A percentile compares a stretch with the other conserved stretches of the same genome.
Conservation (phyloP, 2,113 vertebrate species). For the Forbesichthys papilliferus region DNA sequence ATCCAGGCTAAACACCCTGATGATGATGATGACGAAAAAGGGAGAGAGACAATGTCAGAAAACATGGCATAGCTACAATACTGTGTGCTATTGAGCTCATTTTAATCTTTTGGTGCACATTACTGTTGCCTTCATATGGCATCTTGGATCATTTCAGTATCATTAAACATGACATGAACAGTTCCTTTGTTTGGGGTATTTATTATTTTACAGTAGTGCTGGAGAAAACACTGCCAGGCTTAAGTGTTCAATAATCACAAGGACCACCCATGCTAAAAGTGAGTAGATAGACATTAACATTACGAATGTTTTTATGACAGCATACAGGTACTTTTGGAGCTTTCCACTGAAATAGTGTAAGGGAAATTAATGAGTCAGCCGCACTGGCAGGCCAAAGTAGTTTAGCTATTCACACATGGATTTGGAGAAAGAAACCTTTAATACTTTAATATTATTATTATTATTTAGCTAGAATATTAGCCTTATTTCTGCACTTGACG, state of each 20-base stretch:
- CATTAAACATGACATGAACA: too few relatives aligned
- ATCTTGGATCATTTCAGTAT: too few relatives aligned
- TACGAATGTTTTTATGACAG: neutral
- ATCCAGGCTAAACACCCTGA: conserved; percentile 45
- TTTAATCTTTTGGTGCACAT: too few relatives aligned
- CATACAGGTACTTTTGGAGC: neutral
- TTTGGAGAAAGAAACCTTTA: neutral
- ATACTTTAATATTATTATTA: neutral
- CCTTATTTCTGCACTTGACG: neutral
- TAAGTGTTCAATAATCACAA: too few relatives aligned
- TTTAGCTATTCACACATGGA: neutral
- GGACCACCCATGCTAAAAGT: too few relatives aligned
- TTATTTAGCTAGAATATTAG: too few relatives aligned
- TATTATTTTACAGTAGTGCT: too few relatives aligned
- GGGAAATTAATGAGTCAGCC: neutral
- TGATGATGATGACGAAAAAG: conserved; percentile 32
- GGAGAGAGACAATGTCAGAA: conserved; percentile 4
- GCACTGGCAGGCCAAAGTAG: neutral
- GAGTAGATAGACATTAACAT: too few relatives aligned
- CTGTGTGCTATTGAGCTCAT: too few relatives aligned
- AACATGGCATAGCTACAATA: neutral
- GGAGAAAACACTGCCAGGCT: too few relatives aligned
- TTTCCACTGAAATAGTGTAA: neutral
- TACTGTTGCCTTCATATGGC: too few relatives aligned
- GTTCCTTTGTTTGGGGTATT: too few relatives aligned